Evolutionary conservation across 2,888 invertebrate genomes (phyloP), one percentile per base, ranked within the genome.

Genomic region (Tiliacea citrago): DNA sequence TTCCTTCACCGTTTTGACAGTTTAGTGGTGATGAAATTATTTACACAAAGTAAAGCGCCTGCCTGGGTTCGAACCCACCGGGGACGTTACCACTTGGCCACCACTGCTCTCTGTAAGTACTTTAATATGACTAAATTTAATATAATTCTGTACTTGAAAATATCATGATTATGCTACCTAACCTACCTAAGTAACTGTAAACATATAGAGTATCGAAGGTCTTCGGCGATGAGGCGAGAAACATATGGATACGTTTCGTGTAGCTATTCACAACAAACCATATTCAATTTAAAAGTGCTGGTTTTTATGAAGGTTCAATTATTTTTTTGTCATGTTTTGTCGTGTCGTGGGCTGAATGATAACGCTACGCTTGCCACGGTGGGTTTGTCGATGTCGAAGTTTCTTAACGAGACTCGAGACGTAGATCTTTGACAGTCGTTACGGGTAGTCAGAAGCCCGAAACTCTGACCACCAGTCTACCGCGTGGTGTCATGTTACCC

Each of bases 221-320:
- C 62, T 10, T 13, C 45, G 18, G 16, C 18, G 1, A 67, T 21
- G 29, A 16, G 13, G 13, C 21, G 16, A 74, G n/a, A 58, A 74
- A 63, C 74, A 1, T 63, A 63, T 58, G 58, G 75, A 58, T 16
- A 45, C 8, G 63, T 16, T 24, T 12, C 75, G 75, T 74, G 75
- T 7, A 21, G 42, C 6, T 74, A 74, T 58, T 45, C 21, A 10
- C 74, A 75, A 74, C 74, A 75, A 42, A 35, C 63, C 74, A 47
- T 72, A 61, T 39, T n/a, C n/a, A n/a, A n/a, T n/a, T 47, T 47
- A 66, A 21, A 66, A 21, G 49, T 51, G 35, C 12, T 24, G 12
- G 9, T 51, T 49, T 39, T 51, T n/a, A n/a, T n/a, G n/a, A n/a
- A n/a, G n/a, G n/a, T n/a, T n/a, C n/a, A n/a, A n/a, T n/a, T n/a